Base-by-base conservation (phyloP, 1,140 invertebrate genomes). In the Akabosia matsudoensis region DNA sequence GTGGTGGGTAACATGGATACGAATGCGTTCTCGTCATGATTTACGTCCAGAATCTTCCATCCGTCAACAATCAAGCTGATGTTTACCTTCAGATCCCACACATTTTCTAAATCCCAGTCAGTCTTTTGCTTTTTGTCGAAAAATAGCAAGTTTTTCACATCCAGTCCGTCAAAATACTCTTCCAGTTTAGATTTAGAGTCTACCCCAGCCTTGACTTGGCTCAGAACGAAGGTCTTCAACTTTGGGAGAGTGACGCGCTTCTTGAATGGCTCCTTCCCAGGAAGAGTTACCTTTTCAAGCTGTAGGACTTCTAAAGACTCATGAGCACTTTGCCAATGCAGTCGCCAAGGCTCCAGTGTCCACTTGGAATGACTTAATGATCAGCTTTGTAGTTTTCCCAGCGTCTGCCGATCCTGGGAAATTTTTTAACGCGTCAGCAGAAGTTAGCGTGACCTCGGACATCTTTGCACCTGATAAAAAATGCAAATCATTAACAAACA, bases 21-120 rank as follows among this genome's bases (percentile, higher is more conserved):
- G 1, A 67, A 22, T 16, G 28, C 28, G 26, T 30, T 2, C 10
- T 67, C 61, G n/a, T 67, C 61, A 28, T 67, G 61, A 67, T 67
- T 67, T 10, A 67, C 22, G 22, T 67, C 61, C 24, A 67, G 28
- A 67, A 67, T 67, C 13, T 30, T 2, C 61, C 61, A 67, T 28
- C 61, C 61, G 22, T 67, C 61, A 10, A 67, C 28, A 31, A 67
- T 67, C 61, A 67, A 30, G 13, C 26, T 67, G 30, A 67, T 67
- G 61, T 67, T 67, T 1, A 67, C 61, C 30, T 67, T 67, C 30
- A 67, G 22, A 67, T 67, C 61, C 61, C 61, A 67, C 1, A 67
- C n/a, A 16, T 67, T 22, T n/a, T 67, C 61, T 30, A 67, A 67
- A 13, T 67, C 61, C 61, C 61, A 67, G 10, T 16, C 24, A 30